Evolutionary conservation across 2,113 vertebrate species (phyloP), one percentile per base, ranked within the genome.

Genomic region (Bujurquina vittata): DNA sequence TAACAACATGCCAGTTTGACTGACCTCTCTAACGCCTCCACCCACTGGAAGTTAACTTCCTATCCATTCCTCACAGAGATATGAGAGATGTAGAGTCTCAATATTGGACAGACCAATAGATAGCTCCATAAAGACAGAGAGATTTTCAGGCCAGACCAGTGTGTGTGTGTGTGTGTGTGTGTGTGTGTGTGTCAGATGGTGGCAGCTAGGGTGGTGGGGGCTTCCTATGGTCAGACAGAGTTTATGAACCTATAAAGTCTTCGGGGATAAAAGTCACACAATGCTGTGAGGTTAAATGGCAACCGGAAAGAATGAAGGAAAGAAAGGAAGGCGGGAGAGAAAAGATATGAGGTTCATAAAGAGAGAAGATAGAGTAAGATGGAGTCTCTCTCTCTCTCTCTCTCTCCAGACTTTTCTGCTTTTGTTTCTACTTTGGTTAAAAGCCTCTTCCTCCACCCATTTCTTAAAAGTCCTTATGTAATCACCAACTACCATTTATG

Each of bases 211-310:
- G 40, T 29, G 65, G 63, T n/a, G 23, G 65, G 40, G 62, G 9
- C 65, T 20, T 69, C 23, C 29, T 43, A 20, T 46, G 23, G 43
- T 69, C 17, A 5, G 84, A 80, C 77, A 74, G 75, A 79, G 87
- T 93, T 92, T 91, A 92, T 89, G 87, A 89, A 91, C 87, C 86
- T 46, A 89, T 91, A 91, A 94, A 89, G 84, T 90, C 84, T 80
- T 84, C 57, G 40, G 84, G 84, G 84, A 90, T 93, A 89, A 94
- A 93, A 87, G 89, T 89, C 83, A 4, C 58, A 77, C 69, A 37
- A 89, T 20, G 40, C 82, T 81, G 55, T 6, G 37, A 76, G 91
- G 78, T 89, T 87, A 89, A 89, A 89, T 35, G 69, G 35, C 87
- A 87, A 81, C 84, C 52, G 75, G 83, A 87, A 79, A 85, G 79